Percentiles rank a stretch among this genome's conserved stretches.
phyloP scores from a whole-genome alignment of 2,113 vertebrate genomes.

The Taxidea taxus region DNA sequence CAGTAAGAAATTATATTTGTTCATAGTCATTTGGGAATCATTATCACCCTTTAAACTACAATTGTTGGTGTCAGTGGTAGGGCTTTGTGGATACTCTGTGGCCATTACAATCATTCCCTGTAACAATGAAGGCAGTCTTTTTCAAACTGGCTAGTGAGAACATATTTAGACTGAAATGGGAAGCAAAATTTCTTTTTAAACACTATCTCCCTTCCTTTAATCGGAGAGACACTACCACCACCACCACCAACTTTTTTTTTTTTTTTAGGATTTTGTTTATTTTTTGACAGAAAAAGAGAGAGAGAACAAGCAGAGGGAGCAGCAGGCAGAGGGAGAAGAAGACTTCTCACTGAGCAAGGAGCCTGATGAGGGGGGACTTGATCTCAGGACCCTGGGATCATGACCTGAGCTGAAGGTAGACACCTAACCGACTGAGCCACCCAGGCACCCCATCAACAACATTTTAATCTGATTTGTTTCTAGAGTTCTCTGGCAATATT shows the following conservation, averaged over 20 bases:
- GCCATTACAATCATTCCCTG: slow-evolving; percentile 1
- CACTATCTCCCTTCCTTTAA: not conserved
- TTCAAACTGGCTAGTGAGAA: not conserved
- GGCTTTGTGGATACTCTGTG: not conserved
- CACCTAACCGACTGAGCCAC: too few species aligned
- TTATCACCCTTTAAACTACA: not conserved
- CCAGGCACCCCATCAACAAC: not conserved
- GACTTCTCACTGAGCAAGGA: too few species aligned
- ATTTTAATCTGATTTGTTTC: not conserved
- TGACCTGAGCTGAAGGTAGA: too few species aligned
- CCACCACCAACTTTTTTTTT: not conserved
- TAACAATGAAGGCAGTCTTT: not conserved
- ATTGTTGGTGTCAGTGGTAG: not conserved
- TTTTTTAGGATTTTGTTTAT: too few species aligned
- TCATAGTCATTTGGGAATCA: not conserved
- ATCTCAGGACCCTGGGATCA: too few species aligned
- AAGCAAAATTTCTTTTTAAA: not conserved
- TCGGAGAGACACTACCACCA: not conserved
- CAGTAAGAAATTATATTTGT: slow-evolving; percentile 29
- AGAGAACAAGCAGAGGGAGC: too few species aligned
- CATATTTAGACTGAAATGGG: not conserved
- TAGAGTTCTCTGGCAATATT: not conserved
- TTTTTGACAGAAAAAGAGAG: too few species aligned
- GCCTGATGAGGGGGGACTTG: too few species aligned
- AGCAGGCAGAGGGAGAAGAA: too few species aligned